Conservation (phyloP, 2,797 vertebrate species). For the Halcyon leucocephala region DNA sequence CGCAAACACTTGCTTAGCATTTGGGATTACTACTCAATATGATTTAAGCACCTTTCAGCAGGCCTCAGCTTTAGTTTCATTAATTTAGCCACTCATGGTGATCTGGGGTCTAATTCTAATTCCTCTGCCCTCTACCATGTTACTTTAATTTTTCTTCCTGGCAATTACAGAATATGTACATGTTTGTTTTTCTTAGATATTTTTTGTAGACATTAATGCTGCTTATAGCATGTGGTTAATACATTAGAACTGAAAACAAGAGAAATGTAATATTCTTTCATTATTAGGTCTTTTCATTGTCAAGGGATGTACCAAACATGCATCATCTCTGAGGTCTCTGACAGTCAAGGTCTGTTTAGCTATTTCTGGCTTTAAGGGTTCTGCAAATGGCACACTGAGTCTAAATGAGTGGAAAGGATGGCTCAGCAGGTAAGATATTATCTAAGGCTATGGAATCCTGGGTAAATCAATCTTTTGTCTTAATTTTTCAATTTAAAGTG, state of each 20-base stretch:
- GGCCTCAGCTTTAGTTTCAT: not conserved
- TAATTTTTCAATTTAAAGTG: not conserved
- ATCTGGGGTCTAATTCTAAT: not conserved
- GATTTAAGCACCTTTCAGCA: not conserved
- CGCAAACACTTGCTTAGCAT: not conserved
- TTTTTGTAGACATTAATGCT: not conserved
- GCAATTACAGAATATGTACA: not conserved
- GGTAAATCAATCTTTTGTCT: not conserved
- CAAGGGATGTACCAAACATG: rapidly evolving
- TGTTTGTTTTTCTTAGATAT: not conserved
- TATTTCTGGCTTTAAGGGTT: not conserved
- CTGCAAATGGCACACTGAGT: rapidly evolving
- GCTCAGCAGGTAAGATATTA: not conserved
- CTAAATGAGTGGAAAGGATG: not conserved
- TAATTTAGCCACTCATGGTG: not conserved
- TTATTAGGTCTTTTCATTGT: not conserved
- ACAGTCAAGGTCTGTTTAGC: not conserved
- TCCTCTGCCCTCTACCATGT: not conserved
- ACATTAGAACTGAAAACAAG: not conserved
- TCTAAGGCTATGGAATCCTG: not conserved
- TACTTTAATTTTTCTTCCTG: not conserved
- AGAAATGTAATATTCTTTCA: not conserved
- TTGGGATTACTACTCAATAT: not conserved
- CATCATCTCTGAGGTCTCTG: not conserved
- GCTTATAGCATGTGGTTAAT: not conserved